Percentiles rank a stretch among this genome's conserved stretches.
phyloP scores from a whole-genome alignment of 2,797 vertebrate genomes.

The Pangasius sanitwongsei region DNA sequence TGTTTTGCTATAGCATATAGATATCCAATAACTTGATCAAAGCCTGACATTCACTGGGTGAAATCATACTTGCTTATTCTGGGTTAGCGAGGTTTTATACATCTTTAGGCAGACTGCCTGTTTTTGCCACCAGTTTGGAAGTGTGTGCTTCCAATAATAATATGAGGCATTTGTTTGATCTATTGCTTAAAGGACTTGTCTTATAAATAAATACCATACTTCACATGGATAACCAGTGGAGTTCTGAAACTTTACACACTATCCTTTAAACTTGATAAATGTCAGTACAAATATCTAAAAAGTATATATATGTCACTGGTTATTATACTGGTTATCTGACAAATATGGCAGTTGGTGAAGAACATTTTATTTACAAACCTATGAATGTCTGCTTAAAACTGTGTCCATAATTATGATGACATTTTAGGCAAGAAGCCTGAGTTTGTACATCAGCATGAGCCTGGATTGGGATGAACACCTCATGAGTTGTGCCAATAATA shows the following conservation, averaged over 20 bases:
- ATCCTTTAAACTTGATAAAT: not conserved
- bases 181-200: not conserved
- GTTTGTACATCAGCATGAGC: constrained; percentile 21
- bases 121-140: not conserved
- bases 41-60: not conserved
- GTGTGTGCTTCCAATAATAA: not conserved
- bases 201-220: not conserved
- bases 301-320: not conserved
- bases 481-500: constrained; percentile 27
- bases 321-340: constrained; percentile 15
- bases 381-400: not conserved
- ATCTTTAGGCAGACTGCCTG: not conserved
- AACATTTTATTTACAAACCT: not conserved
- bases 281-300: not conserved
- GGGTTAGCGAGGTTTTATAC: not conserved
- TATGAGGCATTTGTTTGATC: not conserved
- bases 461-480: constrained; percentile 4
- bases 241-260: not conserved
- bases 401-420: constrained; percentile 11
- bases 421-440: constrained; percentile 23
- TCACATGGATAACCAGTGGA: not conserved
- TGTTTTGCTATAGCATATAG: not conserved
- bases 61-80: not conserved
- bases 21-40: not conserved
- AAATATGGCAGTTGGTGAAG: not conserved